Base-by-base conservation (phyloP, 2,113 vertebrate species). In the Tor tambroides region DNA sequence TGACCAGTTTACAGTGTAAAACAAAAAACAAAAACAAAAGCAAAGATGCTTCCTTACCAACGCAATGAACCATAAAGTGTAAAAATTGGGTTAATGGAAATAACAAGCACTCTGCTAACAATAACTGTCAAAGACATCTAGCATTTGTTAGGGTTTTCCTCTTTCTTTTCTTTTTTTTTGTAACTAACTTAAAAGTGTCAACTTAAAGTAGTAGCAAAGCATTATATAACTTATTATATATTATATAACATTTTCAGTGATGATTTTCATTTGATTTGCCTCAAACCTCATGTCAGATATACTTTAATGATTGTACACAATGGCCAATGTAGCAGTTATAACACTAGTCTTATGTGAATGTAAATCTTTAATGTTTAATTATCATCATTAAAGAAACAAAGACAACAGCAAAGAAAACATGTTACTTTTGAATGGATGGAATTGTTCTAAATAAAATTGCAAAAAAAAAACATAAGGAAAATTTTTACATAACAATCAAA, bases 91-190 rank as follows among this genome's bases (percentile, higher is more conserved):
- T 59, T 80, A 38, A 80, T 41, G 9, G n/a, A 8, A 41, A 43
- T 65, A 12, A 80, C 59, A 41, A 49, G 35, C 43, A 35, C 19
- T n/a, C n/a, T n/a, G 59, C 59, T 65, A 81, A 28, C 35, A 26
- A 63, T 65, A 81, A 17, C 74, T 49, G 74, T 76, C 74, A 41
- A 71, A 51, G 43, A 54, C 43, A 35, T 83, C 46, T 32, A 71
- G 43, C 38, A 35, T 35, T 72, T 54, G 32, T 41, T 43, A 43
- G 41, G 41, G 9, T 43, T n/a, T n/a, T n/a, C n/a, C 41, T 43
- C 41, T 43, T 9, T 17, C 5, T 51, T 3, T 43, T 28, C 23
- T 51, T 71, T 69, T 81, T 49, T 54, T 17, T n/a, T 43, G 41
- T 43, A 43, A 43, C 41, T 43, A 43, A 43, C 41, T 43, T 43